Percentiles rank a stretch among this genome's conserved stretches.
phyloP scores from a whole-genome alignment of 2,113 vertebrate species.

The Thunnus thynnus region DNA sequence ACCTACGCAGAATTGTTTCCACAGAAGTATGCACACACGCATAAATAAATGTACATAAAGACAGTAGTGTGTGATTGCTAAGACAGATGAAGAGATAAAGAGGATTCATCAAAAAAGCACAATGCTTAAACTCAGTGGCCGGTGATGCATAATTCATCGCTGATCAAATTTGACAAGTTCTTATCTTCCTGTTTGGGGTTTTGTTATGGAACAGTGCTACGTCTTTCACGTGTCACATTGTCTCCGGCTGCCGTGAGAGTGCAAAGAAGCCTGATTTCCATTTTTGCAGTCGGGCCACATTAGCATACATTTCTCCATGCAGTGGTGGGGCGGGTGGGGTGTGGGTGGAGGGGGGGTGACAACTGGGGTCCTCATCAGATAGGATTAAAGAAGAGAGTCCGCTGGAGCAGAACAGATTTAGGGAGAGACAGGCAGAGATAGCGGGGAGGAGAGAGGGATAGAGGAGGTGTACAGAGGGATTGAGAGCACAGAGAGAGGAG shows the following conservation, averaged over 20 bases:
- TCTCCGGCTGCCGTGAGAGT: constrained; percentile 34
- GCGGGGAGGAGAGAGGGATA: neutral
- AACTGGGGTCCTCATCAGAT: constrained; percentile 74
- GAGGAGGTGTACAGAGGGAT: constrained; percentile 22
- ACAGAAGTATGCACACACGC: neutral
- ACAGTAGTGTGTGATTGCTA: constrained; percentile 40
- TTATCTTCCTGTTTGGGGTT: constrained; percentile 64
- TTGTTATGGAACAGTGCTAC: constrained; percentile 64
- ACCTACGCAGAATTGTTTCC: neutral
- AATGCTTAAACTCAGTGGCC: constrained; percentile 43
- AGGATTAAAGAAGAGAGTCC: constrained; percentile 70
- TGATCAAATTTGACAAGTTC: constrained; percentile 72
- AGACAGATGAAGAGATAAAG: constrained; percentile 64
- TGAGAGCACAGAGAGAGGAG: constrained; percentile 8
- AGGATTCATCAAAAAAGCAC: constrained; percentile 46
- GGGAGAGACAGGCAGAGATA: constrained; percentile 31
- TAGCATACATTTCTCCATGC: constrained; percentile 72
- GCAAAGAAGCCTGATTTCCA: constrained; percentile 64
- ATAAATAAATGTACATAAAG: constrained; percentile 41
- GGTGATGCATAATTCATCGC: constrained; percentile 71
- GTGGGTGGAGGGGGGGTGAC: constrained; percentile 5
- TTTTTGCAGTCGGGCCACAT: constrained; percentile 71
- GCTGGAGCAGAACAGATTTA: constrained; percentile 71
- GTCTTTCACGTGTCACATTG: constrained; percentile 49
- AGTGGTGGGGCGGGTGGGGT: constrained; percentile 1